Evolutionary conservation across 2,888 invertebrate species (phyloP), one percentile per base, ranked within the genome.

Genomic region (Ceraclea dissimilis): DNA sequence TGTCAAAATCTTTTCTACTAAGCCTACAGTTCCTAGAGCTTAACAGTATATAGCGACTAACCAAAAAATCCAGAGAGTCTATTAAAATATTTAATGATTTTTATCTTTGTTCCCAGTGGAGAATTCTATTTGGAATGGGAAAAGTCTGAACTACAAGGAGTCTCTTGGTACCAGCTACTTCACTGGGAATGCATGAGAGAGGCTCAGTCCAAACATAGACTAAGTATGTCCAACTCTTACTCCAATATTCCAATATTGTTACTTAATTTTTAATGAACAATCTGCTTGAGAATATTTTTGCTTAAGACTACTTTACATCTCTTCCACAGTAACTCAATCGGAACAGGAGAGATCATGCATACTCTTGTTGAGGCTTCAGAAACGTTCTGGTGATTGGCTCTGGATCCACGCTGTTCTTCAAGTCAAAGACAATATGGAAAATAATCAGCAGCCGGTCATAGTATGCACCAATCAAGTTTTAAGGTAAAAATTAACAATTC

Each of bases 341-440:
- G 96, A 97, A 71, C 97, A 97, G 72, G 97, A 98, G 72, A 87
- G 96, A 65, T 95, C 96, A 62, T 95, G 96, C 70, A 95, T 97
- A 66, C 81, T 97, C 51, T 78, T 97, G 60, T 84, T 95, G 61
- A 87, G 94, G 69, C 82, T 98, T 68, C 94, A 96, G 75, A 85
- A 88, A 63, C 80, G 89, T 31, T 81, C 83, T 2, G 93, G 94
- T 0, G 85, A 89, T 66, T 95, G 93, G 83, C 80, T 96, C 50
- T 98, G 97, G 97, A 87, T 95, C 53, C 97, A 98, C 71, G 88
- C 93, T 63, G 97, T 97, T 43, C 79, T 97, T 63, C 95, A 96
- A 78, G 93, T 96, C 31, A 90, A 92, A 68, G 92, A 92, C 67
- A 90, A 89, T 56, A 83, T 88, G 43, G 92, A 92, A 67, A 86